Conservation (phyloP, 2,888 invertebrate genomes). For the Thumatha senex region DNA sequence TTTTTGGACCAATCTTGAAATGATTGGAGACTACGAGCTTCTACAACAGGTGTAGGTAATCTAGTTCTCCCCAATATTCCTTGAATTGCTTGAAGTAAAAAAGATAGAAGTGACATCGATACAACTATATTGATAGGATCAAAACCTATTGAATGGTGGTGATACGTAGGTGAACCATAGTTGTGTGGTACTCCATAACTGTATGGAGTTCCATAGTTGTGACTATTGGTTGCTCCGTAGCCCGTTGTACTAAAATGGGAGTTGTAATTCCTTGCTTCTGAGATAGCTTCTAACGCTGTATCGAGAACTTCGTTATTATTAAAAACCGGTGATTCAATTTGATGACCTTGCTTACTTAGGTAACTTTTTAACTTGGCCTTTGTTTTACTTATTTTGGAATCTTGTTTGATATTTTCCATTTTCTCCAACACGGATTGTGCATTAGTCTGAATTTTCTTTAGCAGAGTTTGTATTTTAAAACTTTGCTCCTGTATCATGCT, state of each 20-base stretch:
- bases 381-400: slow-evolving; percentile 33
- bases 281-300: slow-evolving; percentile 23
- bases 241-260: slow-evolving; percentile 60
- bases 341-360: slow-evolving; percentile 40
- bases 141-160: slow-evolving; percentile 79
- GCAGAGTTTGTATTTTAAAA: slow-evolving; percentile 61
- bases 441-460: slow-evolving; percentile 68
- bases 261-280: slow-evolving; percentile 58
- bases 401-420: slow-evolving; percentile 57
- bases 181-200: slow-evolving; percentile 34
- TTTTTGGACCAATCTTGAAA: slow-evolving; percentile 57
- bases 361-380: slow-evolving; percentile 21
- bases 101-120: slow-evolving; percentile 73
- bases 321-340: slow-evolving; percentile 60
- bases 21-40: slow-evolving; percentile 58
- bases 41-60: slow-evolving; percentile 67
- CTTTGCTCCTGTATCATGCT: slow-evolving; percentile 71
- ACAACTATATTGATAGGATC: slow-evolving; percentile 79
- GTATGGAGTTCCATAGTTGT: slow-evolving; percentile 42
- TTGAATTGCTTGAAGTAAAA: slow-evolving; percentile 73
- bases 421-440: slow-evolving; percentile 66
- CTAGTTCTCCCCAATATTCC: slow-evolving; percentile 64
- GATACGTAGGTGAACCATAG: slow-evolving; percentile 59
- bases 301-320: slow-evolving; percentile 42
- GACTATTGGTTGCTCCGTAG: slow-evolving; percentile 60